Percentiles rank a stretch among this genome's conserved stretches.
Conservation (phyloP, 2,113 vertebrate species). For the Seriola rivoliana region DNA sequence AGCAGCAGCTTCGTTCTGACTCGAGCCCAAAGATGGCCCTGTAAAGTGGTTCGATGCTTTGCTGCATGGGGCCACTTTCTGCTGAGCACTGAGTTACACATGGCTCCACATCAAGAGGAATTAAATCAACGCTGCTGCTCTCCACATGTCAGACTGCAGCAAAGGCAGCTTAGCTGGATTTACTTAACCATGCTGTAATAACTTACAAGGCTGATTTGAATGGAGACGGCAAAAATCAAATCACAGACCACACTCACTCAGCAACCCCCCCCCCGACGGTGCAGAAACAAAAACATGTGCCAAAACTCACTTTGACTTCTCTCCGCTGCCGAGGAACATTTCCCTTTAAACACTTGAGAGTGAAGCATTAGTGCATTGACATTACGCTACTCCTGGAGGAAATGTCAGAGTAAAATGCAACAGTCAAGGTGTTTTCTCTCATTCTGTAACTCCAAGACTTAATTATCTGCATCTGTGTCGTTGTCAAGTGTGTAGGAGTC, state of each 20-base stretch:
- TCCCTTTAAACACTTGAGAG: slow-evolving; percentile 12
- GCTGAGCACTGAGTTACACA: slow-evolving; percentile 76
- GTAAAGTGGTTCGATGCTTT: slow-evolving; percentile 46
- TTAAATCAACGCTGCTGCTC: slow-evolving; percentile 73
- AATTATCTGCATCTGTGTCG: slow-evolving; percentile 20
- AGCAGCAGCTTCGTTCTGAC: slow-evolving; percentile 31
- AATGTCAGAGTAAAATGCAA: slow-evolving; percentile 8
- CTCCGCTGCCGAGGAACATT: not conserved
- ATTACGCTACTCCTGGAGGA: slow-evolving; percentile 29
- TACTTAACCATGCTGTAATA: slow-evolving; percentile 54
- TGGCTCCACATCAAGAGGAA: slow-evolving; percentile 75
- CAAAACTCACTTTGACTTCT: not conserved
- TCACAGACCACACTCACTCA: slow-evolving; percentile 8
- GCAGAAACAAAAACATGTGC: slow-evolving; percentile 13
- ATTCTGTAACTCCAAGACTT: slow-evolving; percentile 6
- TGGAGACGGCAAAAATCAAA: slow-evolving; percentile 38
- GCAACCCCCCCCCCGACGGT: not conserved
- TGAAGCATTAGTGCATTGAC: slow-evolving; percentile 24
- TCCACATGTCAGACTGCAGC: slow-evolving; percentile 69
- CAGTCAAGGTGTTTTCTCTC: slow-evolving; percentile 10
- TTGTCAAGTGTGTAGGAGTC: slow-evolving; percentile 14
- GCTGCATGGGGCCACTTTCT: slow-evolving; percentile 75
- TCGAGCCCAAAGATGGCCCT: slow-evolving; percentile 34
- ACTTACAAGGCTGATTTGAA: slow-evolving; percentile 47
- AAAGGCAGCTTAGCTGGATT: slow-evolving; percentile 58